Conservation (phyloP, 2,797 vertebrate genomes). For the Psittacula derbiana region DNA sequence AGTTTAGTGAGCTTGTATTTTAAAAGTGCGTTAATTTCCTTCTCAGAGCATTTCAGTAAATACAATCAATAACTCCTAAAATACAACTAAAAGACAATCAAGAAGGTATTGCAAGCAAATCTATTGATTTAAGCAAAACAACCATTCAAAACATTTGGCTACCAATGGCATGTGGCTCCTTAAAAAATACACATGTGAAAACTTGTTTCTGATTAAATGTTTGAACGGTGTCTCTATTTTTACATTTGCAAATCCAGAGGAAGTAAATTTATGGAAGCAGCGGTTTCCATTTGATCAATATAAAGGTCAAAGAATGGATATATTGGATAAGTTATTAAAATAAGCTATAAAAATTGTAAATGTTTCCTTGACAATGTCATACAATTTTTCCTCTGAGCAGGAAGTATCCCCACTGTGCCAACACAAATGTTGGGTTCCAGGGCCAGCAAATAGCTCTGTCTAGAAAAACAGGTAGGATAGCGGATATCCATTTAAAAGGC, state of each 20-base stretch:
- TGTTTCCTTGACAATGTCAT: conserved; percentile 48
- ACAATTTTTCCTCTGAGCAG: conserved; percentile 7
- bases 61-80: conserved; percentile 5
- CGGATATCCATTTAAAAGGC: not conserved
- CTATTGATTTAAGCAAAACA: not conserved
- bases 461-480: not conserved
- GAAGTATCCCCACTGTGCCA: not conserved
- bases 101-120: not conserved
- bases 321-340: conserved; percentile 7
- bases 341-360: conserved; percentile 1
- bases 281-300: not conserved
- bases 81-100: not conserved
- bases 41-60: not conserved
- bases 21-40: not conserved
- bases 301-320: conserved; percentile 26
- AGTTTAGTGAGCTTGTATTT: not conserved
- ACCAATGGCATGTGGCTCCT: not conserved
- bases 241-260: not conserved
- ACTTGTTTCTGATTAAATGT: not conserved
- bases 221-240: not conserved
- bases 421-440: not conserved
- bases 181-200: not conserved
- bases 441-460: not conserved
- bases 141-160: not conserved
- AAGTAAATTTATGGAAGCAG: not conserved